phyloP scores from a whole-genome alignment of 2,888 invertebrate genomes.

The Helicoverpa assulta region DNA sequence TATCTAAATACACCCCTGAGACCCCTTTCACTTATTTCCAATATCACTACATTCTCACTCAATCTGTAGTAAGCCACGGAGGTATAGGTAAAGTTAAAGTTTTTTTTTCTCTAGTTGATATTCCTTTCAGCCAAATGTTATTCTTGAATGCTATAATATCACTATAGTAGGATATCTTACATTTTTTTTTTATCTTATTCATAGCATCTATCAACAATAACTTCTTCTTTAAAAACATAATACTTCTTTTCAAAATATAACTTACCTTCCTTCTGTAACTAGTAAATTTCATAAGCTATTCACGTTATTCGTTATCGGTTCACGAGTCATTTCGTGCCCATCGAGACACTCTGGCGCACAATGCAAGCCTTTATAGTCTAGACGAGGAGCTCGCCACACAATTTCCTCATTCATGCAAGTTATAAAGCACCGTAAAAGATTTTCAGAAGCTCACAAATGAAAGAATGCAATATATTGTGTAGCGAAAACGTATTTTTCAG shows the following conservation, averaged over 20 bases:
- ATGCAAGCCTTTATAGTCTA: conserved; percentile 39
- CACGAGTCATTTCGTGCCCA: conserved; percentile 62
- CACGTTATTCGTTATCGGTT: conserved; percentile 59
- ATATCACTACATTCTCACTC: conserved; percentile 23
- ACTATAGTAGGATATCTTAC: too few species aligned
- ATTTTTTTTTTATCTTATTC: too few species aligned
- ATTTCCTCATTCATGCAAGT: background rate
- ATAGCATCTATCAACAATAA: too few species aligned
- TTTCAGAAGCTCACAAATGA: too few species aligned
- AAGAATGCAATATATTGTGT: too few species aligned
- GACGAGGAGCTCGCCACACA: conserved; percentile 2
- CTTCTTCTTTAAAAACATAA: background rate
- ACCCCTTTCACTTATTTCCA: conserved; percentile 53
- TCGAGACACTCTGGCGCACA: conserved; percentile 54
- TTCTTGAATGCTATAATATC: too few species aligned
- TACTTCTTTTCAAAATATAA: conserved; percentile 7
- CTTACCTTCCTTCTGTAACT: conserved; percentile 24
- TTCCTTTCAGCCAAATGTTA: too few species aligned
- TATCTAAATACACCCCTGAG: conserved; percentile 63
- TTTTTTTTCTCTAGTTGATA: too few species aligned
- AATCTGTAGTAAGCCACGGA: conserved; percentile 52
- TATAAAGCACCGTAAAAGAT: background rate
- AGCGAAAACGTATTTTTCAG: too few species aligned
- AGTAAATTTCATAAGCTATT: conserved; percentile 52
- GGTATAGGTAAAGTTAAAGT: background rate